Evolutionary conservation across 2,797 vertebrate species (phyloP).

Genomic region (Sebastes paucispinis): DNA sequence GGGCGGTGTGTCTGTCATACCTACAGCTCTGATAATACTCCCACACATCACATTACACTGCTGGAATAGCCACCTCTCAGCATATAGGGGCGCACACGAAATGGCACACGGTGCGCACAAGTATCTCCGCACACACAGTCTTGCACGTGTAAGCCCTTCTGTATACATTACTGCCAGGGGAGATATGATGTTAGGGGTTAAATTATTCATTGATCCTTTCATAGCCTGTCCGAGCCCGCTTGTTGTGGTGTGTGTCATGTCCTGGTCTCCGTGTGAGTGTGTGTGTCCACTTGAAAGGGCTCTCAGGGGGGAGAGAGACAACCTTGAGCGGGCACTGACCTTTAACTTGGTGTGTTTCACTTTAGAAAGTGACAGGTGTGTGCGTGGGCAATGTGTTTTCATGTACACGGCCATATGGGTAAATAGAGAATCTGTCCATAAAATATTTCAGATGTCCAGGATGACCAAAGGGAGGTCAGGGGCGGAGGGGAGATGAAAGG

Average conservation of each 20-base stretch:
- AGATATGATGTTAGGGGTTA: constrained; percentile 74
- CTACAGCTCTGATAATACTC: constrained; percentile 72
- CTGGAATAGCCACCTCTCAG: constrained; percentile 54
- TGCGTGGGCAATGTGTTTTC: constrained; percentile 22
- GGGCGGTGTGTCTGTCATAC: constrained; percentile 71
- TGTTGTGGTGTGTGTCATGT: constrained; percentile 61
- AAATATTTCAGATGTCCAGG: constrained; percentile 22
- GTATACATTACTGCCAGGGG: constrained; percentile 68
- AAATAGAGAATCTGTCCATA: constrained; percentile 29
- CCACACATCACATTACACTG: constrained; percentile 64
- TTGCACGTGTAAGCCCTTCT: background rate
- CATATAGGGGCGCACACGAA: constrained; percentile 29
- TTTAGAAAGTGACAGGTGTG: constrained; percentile 58
- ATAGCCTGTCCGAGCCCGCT: constrained; percentile 45
- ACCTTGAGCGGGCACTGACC: constrained; percentile 71
- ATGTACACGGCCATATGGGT: constrained; percentile 44
- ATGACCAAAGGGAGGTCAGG: constrained; percentile 14
- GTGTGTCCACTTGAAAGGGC: constrained; percentile 63
- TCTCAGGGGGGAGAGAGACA: constrained; percentile 50
- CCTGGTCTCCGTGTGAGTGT: constrained; percentile 15
- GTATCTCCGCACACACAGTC: background rate
- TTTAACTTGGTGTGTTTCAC: constrained; percentile 65
- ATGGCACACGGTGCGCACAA: background rate
- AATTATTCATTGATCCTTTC: constrained; percentile 80
- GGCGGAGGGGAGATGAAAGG: background rate